These are phyloP conservation scores for Manis crassicaudata DNA, from an alignment of 2,797 vertebrate species.

Conservation along the genomic window DNA sequence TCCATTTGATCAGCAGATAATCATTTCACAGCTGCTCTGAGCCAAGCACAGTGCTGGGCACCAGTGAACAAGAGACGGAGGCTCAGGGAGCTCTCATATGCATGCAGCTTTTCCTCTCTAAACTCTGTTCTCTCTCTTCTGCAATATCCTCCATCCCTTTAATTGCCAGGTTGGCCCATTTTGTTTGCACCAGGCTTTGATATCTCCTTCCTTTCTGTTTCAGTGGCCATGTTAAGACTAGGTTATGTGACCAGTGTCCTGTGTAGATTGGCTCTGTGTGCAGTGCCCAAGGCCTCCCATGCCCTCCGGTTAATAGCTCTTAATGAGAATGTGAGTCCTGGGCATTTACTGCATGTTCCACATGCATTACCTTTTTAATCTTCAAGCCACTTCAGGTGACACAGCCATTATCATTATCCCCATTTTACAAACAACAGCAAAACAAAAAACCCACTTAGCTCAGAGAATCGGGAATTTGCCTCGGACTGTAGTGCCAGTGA, in stretches of 20 bases:
- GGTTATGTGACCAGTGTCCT: rapidly evolving
- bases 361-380: neutral
- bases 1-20: neutral
- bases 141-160: neutral
- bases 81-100: neutral
- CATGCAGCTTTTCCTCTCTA: neutral
- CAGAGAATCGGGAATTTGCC: neutral
- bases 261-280: neutral
- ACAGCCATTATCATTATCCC: neutral
- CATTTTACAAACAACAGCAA: neutral
- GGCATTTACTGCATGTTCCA: rapidly evolving
- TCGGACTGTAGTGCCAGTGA: neutral
- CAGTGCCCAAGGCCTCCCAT: neutral
- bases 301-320: neutral
- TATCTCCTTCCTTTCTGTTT: neutral
- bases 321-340: neutral
- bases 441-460: neutral
- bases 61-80: rapidly evolving
- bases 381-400: neutral
- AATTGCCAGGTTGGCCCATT: too few relatives aligned
- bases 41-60: neutral
- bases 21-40: neutral
- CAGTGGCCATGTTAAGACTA: neutral
- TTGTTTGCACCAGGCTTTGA: neutral
- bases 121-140: too few relatives aligned